A percentile compares a stretch with the other conserved stretches of the same genome.
phyloP scores from a whole-genome alignment of 2,113 vertebrate genomes.

The Anas platyrhynchos region DNA sequence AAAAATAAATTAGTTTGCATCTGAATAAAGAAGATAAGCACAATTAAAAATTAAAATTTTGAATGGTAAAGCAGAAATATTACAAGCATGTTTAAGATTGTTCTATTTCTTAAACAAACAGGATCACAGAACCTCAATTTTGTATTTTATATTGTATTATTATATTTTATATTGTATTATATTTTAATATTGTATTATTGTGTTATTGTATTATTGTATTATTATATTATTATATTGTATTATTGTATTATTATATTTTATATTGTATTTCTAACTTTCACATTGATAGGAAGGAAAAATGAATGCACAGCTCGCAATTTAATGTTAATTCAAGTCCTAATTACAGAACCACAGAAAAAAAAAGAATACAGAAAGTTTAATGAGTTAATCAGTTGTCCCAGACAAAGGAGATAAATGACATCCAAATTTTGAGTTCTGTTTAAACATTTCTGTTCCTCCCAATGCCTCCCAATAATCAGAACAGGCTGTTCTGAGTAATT shows the following conservation, averaged over 20 bases:
- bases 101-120: not conserved
- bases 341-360: not conserved
- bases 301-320: not conserved
- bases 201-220: no score
- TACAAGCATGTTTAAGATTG: not conserved
- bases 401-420: not conserved
- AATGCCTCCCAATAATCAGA: not conserved
- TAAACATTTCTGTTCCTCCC: not conserved
- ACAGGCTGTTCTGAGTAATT: not conserved
- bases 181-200: no score
- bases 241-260: no score
- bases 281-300: not conserved
- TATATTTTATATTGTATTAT: no score
- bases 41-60: not conserved
- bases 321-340: not conserved
- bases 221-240: no score
- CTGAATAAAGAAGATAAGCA: not conserved
- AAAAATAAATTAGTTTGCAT: not conserved
- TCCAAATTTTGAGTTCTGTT: not conserved
- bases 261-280: not conserved
- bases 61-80: not conserved
- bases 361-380: not conserved
- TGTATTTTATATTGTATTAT: no score
- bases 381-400: not conserved
- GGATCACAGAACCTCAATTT: not conserved